Conservation (phyloP, 2,888 invertebrate species). For the Tanypteryx hageni region DNA sequence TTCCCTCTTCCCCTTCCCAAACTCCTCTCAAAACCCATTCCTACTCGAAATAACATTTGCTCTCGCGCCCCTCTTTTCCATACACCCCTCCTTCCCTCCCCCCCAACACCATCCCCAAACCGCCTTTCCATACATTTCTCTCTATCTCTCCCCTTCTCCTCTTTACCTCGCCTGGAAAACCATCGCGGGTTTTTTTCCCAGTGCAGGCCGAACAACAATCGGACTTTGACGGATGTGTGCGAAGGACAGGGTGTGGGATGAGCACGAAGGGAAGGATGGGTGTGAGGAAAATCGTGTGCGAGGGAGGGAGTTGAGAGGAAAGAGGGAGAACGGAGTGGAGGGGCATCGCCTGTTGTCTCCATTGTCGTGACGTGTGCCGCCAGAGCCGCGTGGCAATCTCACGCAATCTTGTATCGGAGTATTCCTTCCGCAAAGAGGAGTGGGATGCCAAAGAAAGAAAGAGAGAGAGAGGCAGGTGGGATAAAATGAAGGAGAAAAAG, state of each 20-base stretch:
- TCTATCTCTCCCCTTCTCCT: neutral
- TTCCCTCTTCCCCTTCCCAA: neutral
- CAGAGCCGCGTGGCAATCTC: slow-evolving; percentile 35
- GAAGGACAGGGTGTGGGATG: neutral
- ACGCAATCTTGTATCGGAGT: slow-evolving; percentile 28
- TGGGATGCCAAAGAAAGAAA: neutral
- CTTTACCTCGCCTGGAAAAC: neutral
- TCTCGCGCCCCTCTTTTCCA: neutral
- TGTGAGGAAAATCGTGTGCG: neutral
- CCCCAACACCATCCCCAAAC: neutral
- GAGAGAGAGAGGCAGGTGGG: neutral
- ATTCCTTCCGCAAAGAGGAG: neutral
- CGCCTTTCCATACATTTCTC: neutral
- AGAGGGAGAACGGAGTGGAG: neutral
- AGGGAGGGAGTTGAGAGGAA: neutral
- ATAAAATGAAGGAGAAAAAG: neutral
- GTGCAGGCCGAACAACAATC: neutral
- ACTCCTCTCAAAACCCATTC: too few relatives aligned
- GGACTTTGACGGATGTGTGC: neutral
- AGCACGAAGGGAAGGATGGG: neutral
- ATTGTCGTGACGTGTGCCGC: slow-evolving; percentile 29
- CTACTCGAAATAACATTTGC: neutral
- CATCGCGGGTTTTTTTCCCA: neutral
- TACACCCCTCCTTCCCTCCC: neutral
- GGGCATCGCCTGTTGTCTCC: neutral